Evolutionary conservation across 2,113 vertebrate genomes (phyloP).

Genomic region (Lanius collurio): DNA sequence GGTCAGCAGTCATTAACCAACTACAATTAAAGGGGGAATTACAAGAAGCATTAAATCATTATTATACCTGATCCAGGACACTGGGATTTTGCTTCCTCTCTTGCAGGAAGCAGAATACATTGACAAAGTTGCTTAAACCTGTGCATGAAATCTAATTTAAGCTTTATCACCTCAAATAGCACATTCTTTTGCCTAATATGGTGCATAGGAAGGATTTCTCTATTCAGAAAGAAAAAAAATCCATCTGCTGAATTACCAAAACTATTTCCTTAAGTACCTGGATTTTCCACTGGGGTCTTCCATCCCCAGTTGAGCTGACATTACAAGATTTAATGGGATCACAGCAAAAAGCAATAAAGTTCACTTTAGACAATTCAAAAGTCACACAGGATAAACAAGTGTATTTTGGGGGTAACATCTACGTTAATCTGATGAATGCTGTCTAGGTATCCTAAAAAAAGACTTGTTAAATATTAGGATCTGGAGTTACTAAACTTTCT

Average conservation of each 20-base stretch:
- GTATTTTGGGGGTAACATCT: not conserved
- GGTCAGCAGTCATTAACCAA: not conserved
- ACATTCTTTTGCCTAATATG: not conserved
- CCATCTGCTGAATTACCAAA: not conserved
- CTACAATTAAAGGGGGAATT: not conserved
- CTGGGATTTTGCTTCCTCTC: not conserved
- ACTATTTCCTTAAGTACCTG: not conserved
- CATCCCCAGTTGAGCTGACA: not conserved
- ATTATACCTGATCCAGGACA: not conserved
- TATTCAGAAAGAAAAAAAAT: not conserved
- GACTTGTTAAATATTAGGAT: not conserved
- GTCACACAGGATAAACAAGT: not conserved
- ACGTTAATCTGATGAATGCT: not conserved
- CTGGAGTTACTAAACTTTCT: not conserved
- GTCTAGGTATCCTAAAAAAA: not conserved
- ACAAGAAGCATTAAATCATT: not conserved
- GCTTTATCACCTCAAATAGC: not conserved
- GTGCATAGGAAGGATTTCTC: not conserved
- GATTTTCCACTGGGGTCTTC: not conserved
- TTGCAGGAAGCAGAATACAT: not conserved
- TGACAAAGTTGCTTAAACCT: not conserved
- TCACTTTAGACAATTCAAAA: not conserved
- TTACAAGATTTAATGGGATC: not conserved
- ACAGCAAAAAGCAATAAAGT: not conserved
- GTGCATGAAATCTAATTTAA: not conserved